These are phyloP conservation scores for Octomys mimax DNA, from an alignment of 2,797 vertebrate genomes.

Conservation along the genomic window DNA sequence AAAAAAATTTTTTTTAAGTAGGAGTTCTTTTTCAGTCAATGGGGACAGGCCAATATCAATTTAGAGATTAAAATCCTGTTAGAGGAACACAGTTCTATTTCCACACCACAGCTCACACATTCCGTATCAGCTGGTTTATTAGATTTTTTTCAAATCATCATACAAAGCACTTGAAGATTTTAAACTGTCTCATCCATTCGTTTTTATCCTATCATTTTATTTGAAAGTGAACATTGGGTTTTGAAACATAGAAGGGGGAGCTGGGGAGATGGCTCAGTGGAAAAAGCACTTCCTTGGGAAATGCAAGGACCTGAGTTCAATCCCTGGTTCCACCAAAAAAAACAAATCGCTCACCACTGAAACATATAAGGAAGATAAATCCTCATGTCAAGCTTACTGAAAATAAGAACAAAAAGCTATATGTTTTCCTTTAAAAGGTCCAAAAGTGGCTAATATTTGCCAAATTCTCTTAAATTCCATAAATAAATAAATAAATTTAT, in stretches of 20 bases:
- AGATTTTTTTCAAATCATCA: background rate
- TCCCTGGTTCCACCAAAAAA: too few relatives aligned
- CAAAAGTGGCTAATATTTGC: background rate
- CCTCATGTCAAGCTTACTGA: background rate
- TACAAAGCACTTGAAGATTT: slow-evolving; percentile 33
- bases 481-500: background rate
- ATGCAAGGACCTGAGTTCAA: too few relatives aligned
- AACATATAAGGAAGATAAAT: background rate
- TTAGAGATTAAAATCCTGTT: background rate
- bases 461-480: slow-evolving; percentile 13
- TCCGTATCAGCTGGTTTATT: background rate
- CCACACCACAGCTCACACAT: background rate
- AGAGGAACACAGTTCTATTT: slow-evolving; percentile 24
- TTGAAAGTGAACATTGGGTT: slow-evolving; percentile 28
- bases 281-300: too few relatives aligned
- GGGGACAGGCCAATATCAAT: slow-evolving; percentile 25
- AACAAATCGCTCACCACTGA: too few relatives aligned
- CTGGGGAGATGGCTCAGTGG: too few relatives aligned
- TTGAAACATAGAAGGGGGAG: background rate
- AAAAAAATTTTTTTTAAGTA: too few relatives aligned
- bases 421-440: slow-evolving; percentile 4
- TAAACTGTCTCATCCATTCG: background rate
- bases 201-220: slow-evolving; percentile 43
- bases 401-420: slow-evolving; percentile 27
- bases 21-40: background rate